These are phyloP conservation scores for Drosophila cardini DNA, from an alignment of 1,140 invertebrate genomes.

Conservation along the genomic window DNA sequence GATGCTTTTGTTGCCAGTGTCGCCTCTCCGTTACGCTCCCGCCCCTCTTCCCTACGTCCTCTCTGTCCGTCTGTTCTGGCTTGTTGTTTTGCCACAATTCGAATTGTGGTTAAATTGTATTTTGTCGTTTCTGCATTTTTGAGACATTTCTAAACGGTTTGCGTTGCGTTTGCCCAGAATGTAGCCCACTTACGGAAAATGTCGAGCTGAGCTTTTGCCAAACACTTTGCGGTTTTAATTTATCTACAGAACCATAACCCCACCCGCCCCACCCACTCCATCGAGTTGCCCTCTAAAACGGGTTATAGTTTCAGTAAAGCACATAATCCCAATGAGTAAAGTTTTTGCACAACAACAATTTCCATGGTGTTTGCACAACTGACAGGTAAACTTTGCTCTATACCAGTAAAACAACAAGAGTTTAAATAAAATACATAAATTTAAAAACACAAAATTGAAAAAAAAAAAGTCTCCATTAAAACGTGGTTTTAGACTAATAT, in stretches of 20 bases:
- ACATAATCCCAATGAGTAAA: conserved; percentile 65
- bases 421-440: conserved; percentile 24
- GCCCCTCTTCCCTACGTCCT: neutral
- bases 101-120: conserved; percentile 76
- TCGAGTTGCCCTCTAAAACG: conserved; percentile 44
- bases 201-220: conserved; percentile 53
- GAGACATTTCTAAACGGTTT: conserved; percentile 30
- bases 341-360: conserved; percentile 55
- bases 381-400: conserved; percentile 43
- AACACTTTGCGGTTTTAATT: conserved; percentile 73
- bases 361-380: conserved; percentile 35
- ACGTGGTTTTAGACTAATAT: neutral
- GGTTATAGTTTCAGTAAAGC: conserved; percentile 56
- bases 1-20: conserved; percentile 2
- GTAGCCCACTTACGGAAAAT: conserved; percentile 42
- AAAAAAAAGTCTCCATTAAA: conserved; percentile 2
- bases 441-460: neutral
- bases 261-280: conserved; percentile 6
- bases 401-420: conserved; percentile 9
- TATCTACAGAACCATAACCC: conserved; percentile 39
- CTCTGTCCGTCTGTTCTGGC: neutral
- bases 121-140: conserved; percentile 50
- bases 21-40: too few species aligned
- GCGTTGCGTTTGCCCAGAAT: conserved; percentile 22
- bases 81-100: conserved; percentile 57